Conservation (phyloP, 2,888 invertebrate genomes). For the Vanessa cardui region DNA sequence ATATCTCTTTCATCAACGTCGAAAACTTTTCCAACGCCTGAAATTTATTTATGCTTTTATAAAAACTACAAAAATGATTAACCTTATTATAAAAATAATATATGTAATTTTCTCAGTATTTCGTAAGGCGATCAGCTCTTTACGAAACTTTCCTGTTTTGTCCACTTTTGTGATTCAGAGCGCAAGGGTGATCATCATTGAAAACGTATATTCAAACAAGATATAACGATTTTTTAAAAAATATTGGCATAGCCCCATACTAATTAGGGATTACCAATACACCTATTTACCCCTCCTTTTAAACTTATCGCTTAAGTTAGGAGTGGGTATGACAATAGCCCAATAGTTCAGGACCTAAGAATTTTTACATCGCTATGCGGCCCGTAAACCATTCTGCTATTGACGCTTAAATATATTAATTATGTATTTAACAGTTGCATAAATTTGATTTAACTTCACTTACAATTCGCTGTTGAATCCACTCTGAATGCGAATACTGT, state of each 20-base stretch:
- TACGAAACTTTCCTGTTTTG: constrained; percentile 54
- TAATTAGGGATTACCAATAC: no score
- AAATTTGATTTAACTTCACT: constrained; percentile 54
- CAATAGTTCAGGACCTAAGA: no score
- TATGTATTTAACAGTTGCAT: no score
- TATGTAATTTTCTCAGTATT: constrained; percentile 52
- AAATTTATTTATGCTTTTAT: constrained; percentile 47
- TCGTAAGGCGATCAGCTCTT: constrained; percentile 61
- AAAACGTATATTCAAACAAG: constrained; percentile 25
- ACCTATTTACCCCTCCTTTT: no score
- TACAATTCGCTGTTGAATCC: constrained; percentile 98
- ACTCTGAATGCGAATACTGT: constrained; percentile 95
- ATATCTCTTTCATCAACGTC: constrained; percentile 94
- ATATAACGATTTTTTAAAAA: no score
- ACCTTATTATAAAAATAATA: background rate
- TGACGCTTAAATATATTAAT: no score
- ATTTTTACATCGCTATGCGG: no score
- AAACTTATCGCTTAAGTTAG: no score
- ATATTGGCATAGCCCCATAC: no score
- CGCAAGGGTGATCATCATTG: constrained; percentile 69
- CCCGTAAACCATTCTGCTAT: no score
- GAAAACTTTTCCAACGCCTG: constrained; percentile 98
- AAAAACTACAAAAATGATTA: background rate
- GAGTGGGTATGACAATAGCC: no score
- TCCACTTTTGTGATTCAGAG: constrained; percentile 64